Base-by-base conservation (phyloP, 2,797 vertebrate genomes). In the Octomys mimax region DNA sequence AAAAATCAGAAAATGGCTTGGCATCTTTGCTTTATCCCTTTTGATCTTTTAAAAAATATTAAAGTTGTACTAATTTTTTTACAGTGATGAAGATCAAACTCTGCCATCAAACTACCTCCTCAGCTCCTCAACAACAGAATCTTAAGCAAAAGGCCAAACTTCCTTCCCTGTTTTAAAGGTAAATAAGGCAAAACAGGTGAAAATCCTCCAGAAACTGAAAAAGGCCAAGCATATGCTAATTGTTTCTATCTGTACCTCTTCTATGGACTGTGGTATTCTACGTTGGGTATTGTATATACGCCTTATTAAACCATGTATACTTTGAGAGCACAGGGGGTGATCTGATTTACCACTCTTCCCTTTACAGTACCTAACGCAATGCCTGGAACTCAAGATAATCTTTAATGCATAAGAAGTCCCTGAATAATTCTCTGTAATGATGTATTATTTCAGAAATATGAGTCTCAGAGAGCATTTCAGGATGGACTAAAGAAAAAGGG, bases 341-440 rank as follows among this genome's bases (percentile, higher is more conserved):
- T 88, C 46, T 87, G 33, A 91, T 61, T 90, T 52, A 91, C 33
- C 33, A 19, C 54, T 64, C 42, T 90, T 28, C 80, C 66, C 54
- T 92, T 92, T 73, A 77, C 4, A 83, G 5, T 39, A 92, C n/a
- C 73, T n/a, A 91, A 77, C 26, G 87, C 22, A 49, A 49, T 68
- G 11, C 73, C 54, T 91, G 2, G 68, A 85, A 73, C 79, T 9
- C 59, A 87, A 87, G 49, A 84, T 68, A 49, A 83, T 87, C 52
- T 70, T 83, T 62, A 90, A 87, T 73, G 49, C 21, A 75, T 36
- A 86, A 39, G 36, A 94, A 81, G 39, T 79, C 57, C 42, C 46
- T 92, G n/a, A 95, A 81, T 86, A 54, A 81, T 42, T 81, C 8
- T 64, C 57, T 46, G 62, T 92, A 78, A 88, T 82, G 5, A 93